Conservation (phyloP, 2,113 vertebrate species). For the Neopipo cinnamomea region DNA sequence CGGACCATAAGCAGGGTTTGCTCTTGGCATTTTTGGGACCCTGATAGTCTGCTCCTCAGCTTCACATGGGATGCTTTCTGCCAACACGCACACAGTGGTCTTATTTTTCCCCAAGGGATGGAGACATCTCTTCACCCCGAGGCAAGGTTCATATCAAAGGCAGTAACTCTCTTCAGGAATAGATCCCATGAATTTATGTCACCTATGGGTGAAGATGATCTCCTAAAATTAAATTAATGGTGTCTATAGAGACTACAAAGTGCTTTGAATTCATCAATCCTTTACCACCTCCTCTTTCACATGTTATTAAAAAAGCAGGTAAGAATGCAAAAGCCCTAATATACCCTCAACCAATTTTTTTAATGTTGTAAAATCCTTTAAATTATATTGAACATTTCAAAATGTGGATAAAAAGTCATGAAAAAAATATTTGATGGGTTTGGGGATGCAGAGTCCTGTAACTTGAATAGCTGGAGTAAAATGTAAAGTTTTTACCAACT, state of each 20-base stretch:
- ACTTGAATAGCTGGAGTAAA: neutral
- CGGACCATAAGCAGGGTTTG: neutral
- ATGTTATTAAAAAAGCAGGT: neutral
- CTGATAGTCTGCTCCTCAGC: neutral
- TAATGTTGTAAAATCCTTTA: neutral
- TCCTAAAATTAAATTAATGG: neutral
- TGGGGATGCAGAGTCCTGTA: neutral
- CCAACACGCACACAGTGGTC: neutral
- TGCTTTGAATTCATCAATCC: neutral
- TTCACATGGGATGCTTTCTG: neutral
- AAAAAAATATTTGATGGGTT: neutral
- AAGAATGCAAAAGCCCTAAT: neutral
- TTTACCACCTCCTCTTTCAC: neutral
- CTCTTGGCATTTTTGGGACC: neutral
- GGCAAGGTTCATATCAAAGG: neutral
- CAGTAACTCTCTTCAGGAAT: neutral
- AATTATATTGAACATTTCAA: neutral
- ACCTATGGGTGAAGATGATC: neutral
- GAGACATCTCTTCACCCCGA: neutral
- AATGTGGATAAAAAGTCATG: neutral
- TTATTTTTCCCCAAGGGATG: neutral
- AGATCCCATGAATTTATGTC: neutral
- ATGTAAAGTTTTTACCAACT: neutral
- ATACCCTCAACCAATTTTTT: neutral
- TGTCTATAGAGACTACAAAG: neutral